phyloP scores from a whole-genome alignment of 2,797 vertebrate species.

The Danio tinwini region DNA sequence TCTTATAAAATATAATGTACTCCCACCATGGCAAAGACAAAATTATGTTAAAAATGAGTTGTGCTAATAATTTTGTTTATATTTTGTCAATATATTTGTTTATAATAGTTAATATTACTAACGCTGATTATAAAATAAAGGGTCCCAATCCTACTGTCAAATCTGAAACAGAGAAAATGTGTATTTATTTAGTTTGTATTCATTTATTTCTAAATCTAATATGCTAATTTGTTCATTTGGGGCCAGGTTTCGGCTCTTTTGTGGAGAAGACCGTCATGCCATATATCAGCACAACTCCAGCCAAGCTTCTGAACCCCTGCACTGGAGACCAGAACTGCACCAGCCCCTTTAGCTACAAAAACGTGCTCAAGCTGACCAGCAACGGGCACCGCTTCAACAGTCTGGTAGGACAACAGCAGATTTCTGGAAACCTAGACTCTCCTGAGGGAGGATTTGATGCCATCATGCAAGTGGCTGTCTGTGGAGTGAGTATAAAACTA shows the following conservation, averaged over 20 bases:
- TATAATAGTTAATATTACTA: no score
- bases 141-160: no score
- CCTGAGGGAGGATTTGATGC: constrained; percentile 98
- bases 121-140: no score
- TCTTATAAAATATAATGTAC: no score
- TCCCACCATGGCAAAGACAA: no score
- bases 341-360: constrained; percentile 97
- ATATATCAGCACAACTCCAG: constrained; percentile 96
- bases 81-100: no score
- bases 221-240: neutral
- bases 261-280: constrained; percentile 99
- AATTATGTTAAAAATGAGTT: no score
- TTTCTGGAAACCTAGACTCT: constrained; percentile 97
- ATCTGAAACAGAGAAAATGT: no score
- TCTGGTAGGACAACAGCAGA: constrained; percentile 93
- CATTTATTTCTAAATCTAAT: neutral
- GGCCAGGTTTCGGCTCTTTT: constrained; percentile 94
- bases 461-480: constrained; percentile 98
- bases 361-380: constrained; percentile 90
- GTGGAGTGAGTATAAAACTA: constrained; percentile 82
- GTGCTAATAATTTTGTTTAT: no score
- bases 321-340: constrained; percentile 92
- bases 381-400: constrained; percentile 86
- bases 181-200: no score
- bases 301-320: constrained; percentile 92